These are phyloP conservation scores for Drosophila orena DNA, from an alignment of 1,140 invertebrate species.

Conservation along the genomic window DNA sequence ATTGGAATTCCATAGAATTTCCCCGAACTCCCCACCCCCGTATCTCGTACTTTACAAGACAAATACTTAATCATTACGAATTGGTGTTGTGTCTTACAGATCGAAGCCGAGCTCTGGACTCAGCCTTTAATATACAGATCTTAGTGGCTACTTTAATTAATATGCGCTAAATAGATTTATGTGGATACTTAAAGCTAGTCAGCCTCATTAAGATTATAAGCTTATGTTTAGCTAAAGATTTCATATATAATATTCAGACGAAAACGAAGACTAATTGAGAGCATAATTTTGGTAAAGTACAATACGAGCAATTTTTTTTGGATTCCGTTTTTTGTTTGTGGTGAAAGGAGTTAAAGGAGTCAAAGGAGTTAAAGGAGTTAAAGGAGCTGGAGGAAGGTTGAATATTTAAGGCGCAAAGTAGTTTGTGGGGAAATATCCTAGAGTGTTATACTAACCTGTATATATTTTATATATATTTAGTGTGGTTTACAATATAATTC, in stretches of 20 bases:
- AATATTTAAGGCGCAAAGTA: slow-evolving; percentile 64
- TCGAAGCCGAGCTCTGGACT: slow-evolving; percentile 17
- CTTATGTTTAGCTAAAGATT: slow-evolving; percentile 59
- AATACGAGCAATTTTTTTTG: slow-evolving; percentile 62
- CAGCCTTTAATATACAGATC: slow-evolving; percentile 40
- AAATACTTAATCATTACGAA: slow-evolving; percentile 74
- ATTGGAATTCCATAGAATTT: slow-evolving; percentile 32
- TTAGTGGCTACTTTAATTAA: slow-evolving; percentile 21
- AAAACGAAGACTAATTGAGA: slow-evolving; percentile 70
- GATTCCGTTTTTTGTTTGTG: slow-evolving; percentile 27
- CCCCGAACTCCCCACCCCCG: slow-evolving; percentile 12
- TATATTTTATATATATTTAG: slow-evolving; percentile 50
- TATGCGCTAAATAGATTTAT: slow-evolving; percentile 29
- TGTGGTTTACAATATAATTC: slow-evolving; percentile 54
- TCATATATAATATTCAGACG: slow-evolving; percentile 48
- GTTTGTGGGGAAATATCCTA: slow-evolving; percentile 39
- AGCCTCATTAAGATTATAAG: slow-evolving; percentile 82
- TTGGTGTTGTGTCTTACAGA: slow-evolving; percentile 78
- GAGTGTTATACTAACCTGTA: slow-evolving; percentile 37
- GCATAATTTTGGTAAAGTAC: slow-evolving; percentile 72
- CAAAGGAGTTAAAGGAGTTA: slow-evolving; percentile 12
- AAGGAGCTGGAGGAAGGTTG: slow-evolving; percentile 23
- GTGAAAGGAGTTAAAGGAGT: slow-evolving; percentile 14
- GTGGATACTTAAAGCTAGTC: slow-evolving; percentile 68
- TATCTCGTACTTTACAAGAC: slow-evolving; percentile 27